A percentile compares a stretch with the other conserved stretches of the same genome.
phyloP scores from a whole-genome alignment of 2,888 invertebrate genomes.

The Apotomis turbidana region DNA sequence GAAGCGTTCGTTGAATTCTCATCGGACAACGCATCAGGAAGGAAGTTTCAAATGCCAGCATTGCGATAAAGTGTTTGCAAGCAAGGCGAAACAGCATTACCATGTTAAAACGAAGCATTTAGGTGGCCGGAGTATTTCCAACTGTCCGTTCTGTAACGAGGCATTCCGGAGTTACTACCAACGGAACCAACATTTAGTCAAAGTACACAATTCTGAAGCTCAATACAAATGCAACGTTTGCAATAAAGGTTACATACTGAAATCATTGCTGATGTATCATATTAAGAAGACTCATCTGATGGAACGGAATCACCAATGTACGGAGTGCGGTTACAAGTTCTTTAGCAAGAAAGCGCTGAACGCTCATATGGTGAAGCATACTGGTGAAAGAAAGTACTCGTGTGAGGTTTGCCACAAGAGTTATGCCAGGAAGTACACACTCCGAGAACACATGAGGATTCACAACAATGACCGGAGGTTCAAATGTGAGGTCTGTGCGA shows the following conservation, averaged over 20 bases:
- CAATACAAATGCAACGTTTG: constrained; percentile 76
- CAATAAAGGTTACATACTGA: constrained; percentile 63
- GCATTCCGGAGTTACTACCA: constrained; percentile 74
- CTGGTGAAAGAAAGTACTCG: constrained; percentile 66
- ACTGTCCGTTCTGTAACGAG: constrained; percentile 70
- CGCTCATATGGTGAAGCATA: constrained; percentile 79
- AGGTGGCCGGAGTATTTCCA: constrained; percentile 68
- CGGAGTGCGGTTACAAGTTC: constrained; percentile 78
- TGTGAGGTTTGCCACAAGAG: constrained; percentile 72
- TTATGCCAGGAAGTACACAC: constrained; percentile 69
- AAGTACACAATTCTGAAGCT: constrained; percentile 71
- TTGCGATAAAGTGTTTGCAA: constrained; percentile 71
- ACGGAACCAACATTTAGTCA: constrained; percentile 71
- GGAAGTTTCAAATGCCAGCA: constrained; percentile 72
- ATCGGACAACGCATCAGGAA: constrained; percentile 63
- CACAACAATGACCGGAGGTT: constrained; percentile 73
- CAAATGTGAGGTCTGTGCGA: constrained; percentile 64
- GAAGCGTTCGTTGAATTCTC: constrained; percentile 64
- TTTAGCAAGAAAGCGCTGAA: constrained; percentile 81
- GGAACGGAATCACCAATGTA: constrained; percentile 76
- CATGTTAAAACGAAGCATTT: constrained; percentile 73
- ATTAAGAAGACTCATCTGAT: constrained; percentile 77
- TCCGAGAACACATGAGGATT: constrained; percentile 72
- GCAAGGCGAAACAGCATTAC: constrained; percentile 64
- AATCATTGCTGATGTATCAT: constrained; percentile 71